phyloP scores from a whole-genome alignment of 2,113 vertebrate species.

The Eulacestoma nigropectus region DNA sequence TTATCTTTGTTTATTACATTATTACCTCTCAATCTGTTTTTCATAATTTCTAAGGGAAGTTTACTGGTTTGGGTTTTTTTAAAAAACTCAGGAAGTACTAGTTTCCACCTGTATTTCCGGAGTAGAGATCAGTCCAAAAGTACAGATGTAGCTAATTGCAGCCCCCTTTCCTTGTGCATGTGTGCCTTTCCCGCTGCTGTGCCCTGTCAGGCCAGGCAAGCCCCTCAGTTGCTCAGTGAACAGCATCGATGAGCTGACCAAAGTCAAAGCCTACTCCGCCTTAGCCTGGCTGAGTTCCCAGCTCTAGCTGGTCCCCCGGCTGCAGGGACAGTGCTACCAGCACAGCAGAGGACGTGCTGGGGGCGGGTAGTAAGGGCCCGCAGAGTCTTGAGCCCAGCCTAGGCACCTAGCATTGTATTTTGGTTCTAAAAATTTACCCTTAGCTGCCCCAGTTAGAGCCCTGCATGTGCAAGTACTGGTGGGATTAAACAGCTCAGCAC shows the following conservation, averaged over 20 bases:
- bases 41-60: not conserved
- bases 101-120: not conserved
- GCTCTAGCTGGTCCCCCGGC: not conserved
- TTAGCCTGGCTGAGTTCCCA: fast-evolving
- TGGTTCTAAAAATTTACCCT: not conserved
- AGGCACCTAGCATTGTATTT: not conserved
- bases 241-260: not conserved
- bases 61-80: not conserved
- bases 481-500: slow-evolving; percentile 38
- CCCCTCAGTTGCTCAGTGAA: not conserved
- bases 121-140: not conserved
- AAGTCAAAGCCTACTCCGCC: not conserved
- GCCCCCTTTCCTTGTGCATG: fast-evolving
- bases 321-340: not conserved
- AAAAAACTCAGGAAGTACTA: not conserved
- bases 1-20: not conserved
- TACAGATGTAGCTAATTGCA: not conserved
- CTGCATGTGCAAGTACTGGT: not conserved
- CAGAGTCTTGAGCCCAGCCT: not conserved
- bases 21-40: not conserved
- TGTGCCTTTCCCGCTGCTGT: not conserved
- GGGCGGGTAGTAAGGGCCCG: fast-evolving
- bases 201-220: not conserved
- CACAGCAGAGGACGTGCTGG: not conserved
- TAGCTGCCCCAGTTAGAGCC: not conserved